phyloP scores from a whole-genome alignment of 2,113 vertebrate genomes.

The Carassius gibelio region DNA sequence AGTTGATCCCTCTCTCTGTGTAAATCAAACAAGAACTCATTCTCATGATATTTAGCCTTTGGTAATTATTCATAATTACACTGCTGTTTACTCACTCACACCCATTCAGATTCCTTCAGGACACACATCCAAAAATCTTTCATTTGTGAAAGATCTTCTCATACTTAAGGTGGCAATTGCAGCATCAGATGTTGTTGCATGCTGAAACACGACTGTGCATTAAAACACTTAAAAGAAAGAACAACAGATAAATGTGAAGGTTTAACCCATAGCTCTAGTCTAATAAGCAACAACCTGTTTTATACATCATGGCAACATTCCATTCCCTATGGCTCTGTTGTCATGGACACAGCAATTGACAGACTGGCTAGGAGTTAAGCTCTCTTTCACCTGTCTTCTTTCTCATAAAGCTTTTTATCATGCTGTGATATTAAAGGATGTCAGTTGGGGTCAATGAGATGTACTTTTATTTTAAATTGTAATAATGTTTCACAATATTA shows the following conservation, averaged over 20 bases:
- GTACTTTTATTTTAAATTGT: no score
- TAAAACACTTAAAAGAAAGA: constrained; percentile 59
- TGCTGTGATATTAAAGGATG: neutral
- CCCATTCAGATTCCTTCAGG: neutral
- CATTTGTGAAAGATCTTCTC: neutral
- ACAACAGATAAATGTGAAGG: constrained; percentile 37
- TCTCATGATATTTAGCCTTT: neutral
- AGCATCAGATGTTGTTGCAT: neutral
- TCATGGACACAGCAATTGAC: neutral
- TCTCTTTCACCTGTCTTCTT: neutral
- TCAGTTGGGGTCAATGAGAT: no score
- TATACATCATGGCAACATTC: constrained; percentile 33
- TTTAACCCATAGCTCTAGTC: constrained; percentile 60
- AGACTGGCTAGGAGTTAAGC: neutral
- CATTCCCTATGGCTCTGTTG: neutral
- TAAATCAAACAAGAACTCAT: neutral
- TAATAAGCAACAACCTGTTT: constrained; percentile 49
- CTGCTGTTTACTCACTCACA: neutral
- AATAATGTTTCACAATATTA: no score
- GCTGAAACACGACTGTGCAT: neutral
- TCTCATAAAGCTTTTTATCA: neutral
- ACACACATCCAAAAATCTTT: neutral
- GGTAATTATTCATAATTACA: neutral
- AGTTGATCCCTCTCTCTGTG: constrained; percentile 53
- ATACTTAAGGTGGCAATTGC: neutral